These are phyloP conservation scores for Eudyptes chrysolophus DNA, from an alignment of 2,113 vertebrate species.

Conservation along the genomic window DNA sequence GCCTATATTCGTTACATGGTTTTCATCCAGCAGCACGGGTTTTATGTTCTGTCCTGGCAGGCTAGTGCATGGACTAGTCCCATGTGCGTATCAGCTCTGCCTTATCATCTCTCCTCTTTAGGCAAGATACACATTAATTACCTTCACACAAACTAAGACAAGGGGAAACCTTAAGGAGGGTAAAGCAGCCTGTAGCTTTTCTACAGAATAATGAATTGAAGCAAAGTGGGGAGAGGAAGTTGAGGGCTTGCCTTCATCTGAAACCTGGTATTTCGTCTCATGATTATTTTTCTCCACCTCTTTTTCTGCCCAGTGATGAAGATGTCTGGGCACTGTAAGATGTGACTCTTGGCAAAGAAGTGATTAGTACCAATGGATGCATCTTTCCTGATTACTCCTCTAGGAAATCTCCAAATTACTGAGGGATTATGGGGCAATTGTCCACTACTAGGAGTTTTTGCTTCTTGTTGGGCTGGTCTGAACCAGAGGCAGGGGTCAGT, in stretches of 20 bases:
- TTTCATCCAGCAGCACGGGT: neutral
- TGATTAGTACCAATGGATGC: neutral
- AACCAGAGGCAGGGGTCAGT: neutral
- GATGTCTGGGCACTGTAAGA: neutral
- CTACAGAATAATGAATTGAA: neutral
- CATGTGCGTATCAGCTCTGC: neutral
- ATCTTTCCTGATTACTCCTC: neutral
- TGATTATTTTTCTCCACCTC: neutral
- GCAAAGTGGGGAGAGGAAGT: neutral
- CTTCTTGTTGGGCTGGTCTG: neutral
- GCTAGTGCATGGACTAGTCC: neutral
- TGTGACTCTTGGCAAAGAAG: neutral
- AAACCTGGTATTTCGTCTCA: neutral
- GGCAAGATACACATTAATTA: neutral
- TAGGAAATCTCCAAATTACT: neutral
- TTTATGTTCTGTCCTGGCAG: neutral
- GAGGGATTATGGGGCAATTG: neutral
- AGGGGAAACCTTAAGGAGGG: neutral
- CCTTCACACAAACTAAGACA: neutral
- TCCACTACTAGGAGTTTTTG: neutral
- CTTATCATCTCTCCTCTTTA: neutral
- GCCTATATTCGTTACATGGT: rapidly evolving
- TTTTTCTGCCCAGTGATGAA: neutral
- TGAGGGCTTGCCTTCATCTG: neutral
- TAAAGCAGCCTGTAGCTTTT: neutral